These are phyloP conservation scores for Stramonita haemastoma DNA, from an alignment of 2,888 invertebrate species.

Conservation along the genomic window DNA sequence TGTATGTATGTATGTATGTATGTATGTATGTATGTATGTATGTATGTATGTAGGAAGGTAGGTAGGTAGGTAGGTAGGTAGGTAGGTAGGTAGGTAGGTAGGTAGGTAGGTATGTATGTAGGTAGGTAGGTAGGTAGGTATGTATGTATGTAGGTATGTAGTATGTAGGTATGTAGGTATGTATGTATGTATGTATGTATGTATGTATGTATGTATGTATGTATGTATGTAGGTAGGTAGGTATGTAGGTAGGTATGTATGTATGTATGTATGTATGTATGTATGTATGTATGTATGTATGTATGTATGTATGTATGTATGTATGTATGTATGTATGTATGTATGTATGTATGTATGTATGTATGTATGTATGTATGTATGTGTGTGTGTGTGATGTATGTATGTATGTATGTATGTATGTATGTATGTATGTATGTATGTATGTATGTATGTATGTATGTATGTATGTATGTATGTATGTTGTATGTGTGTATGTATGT, in stretches of 20 bases:
- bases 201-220: neutral
- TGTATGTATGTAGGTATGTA: neutral
- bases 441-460: neutral
- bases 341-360: neutral
- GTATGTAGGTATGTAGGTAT: neutral
- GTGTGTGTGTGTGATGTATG: neutral
- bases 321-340: constrained; percentile 11
- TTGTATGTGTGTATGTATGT: neutral
- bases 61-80: neutral
- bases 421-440: constrained; percentile 17
- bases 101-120: neutral
- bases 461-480: no score
- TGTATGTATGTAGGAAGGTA: neutral
- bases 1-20: no score
- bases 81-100: neutral
- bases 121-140: neutral
- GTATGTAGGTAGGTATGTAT: neutral
- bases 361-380: neutral
- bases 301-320: constrained; percentile 6
- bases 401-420: neutral
- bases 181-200: neutral
- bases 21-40: no score
- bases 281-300: constrained; percentile 8
- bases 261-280: neutral
- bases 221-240: neutral